Conservation (phyloP, 2,113 vertebrate species). For the Poicephalus meyeri region DNA sequence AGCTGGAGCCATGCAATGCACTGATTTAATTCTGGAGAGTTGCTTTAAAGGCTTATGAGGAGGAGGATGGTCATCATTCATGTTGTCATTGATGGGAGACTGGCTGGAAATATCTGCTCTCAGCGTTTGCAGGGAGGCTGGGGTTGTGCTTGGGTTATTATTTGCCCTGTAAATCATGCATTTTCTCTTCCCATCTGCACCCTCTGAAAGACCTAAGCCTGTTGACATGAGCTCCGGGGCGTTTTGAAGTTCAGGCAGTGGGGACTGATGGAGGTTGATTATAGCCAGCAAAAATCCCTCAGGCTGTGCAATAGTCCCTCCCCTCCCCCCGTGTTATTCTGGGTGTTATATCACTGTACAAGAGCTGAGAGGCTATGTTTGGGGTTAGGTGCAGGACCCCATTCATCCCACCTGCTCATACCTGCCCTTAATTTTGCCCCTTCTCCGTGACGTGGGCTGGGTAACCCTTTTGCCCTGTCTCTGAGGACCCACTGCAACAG, state of each 20-base stretch:
- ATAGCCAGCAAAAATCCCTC: accelerated
- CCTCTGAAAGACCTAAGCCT: background rate
- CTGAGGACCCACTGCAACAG: background rate
- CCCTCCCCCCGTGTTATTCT: background rate
- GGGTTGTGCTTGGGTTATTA: background rate
- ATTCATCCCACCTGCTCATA: background rate
- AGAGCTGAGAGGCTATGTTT: background rate
- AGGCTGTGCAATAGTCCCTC: background rate
- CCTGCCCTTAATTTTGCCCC: background rate
- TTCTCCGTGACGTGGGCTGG: background rate
- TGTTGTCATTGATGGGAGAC: background rate
- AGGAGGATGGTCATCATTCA: background rate
- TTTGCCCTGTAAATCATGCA: background rate
- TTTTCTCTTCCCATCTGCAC: background rate
- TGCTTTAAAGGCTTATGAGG: background rate
- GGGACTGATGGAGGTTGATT: background rate
- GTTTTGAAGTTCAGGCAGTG: background rate
- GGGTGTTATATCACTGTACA: accelerated
- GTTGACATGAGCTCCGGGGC: accelerated
- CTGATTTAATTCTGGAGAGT: background rate
- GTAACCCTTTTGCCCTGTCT: background rate
- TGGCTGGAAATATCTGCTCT: background rate
- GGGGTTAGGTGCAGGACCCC: background rate
- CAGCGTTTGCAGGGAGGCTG: background rate
- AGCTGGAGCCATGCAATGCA: background rate